A percentile compares a stretch with the other conserved stretches of the same genome.
These are phyloP conservation scores for Emydoidea blandingii DNA, from an alignment of 2,797 vertebrate genomes.

Conservation along the genomic window DNA sequence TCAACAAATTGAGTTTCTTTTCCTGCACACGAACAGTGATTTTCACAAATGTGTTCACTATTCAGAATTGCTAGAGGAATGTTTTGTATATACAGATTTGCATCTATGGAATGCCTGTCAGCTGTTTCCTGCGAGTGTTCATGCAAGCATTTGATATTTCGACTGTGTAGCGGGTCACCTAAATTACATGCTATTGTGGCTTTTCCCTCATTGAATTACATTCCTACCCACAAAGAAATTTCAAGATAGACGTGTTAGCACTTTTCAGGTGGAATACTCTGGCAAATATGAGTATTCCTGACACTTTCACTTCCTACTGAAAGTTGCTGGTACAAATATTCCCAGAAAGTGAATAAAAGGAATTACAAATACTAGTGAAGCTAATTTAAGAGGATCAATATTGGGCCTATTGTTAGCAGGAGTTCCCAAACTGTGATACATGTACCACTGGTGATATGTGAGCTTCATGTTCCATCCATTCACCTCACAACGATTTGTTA, in stretches of 20 bases:
- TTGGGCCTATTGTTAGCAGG: background rate
- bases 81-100: background rate
- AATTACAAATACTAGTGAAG: background rate
- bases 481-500: background rate
- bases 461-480: background rate
- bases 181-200: background rate
- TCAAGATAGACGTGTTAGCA: background rate
- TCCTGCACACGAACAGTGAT: background rate
- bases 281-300: background rate
- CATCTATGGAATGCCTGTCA: background rate
- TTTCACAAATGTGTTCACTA: background rate
- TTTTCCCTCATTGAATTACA: background rate
- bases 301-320: fast-evolving
- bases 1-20: conserved; percentile 4
- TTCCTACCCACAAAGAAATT: background rate
- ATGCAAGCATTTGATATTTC: background rate
- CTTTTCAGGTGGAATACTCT: background rate
- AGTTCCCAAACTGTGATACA: background rate
- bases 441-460: background rate
- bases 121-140: background rate
- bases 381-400: background rate
- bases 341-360: background rate
- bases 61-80: background rate
- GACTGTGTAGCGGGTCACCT: background rate
- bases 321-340: background rate